These are phyloP conservation scores for Elephas maximus DNA, from an alignment of 2,113 vertebrate species.

Conservation along the genomic window DNA sequence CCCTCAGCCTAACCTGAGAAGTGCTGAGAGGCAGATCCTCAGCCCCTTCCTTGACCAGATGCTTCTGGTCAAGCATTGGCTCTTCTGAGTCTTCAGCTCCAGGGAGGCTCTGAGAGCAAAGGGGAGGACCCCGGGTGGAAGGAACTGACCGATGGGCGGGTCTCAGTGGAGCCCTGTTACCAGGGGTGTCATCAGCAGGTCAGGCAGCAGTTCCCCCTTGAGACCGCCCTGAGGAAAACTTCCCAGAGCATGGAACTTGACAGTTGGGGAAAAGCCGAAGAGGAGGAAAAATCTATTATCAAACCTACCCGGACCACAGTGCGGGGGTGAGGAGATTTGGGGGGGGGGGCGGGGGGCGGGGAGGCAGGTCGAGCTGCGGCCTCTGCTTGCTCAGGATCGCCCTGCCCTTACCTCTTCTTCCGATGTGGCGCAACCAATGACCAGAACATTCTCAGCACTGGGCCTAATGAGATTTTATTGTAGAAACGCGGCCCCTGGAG, in stretches of 20 bases:
- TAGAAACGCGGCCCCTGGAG: neutral
- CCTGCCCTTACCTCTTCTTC: neutral
- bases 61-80: neutral
- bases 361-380: neutral
- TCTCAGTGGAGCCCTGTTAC: neutral
- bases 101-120: neutral
- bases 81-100: neutral
- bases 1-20: neutral
- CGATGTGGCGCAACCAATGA: constrained; percentile 24
- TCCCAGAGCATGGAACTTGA: neutral
- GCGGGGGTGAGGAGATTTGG: neutral
- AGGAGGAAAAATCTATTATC: neutral
- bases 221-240: neutral
- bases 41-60: neutral
- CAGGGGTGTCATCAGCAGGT: neutral
- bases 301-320: neutral
- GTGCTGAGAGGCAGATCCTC: neutral
- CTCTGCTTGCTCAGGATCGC: neutral
- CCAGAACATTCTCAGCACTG: neutral
- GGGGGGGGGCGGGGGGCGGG: neutral
- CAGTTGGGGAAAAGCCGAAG: neutral
- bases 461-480: constrained; percentile 73
- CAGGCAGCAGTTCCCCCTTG: neutral
- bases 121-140: neutral
- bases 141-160: neutral